Evolutionary conservation across 2,797 vertebrate genomes (phyloP), one percentile per base, ranked within the genome.

Genomic region (Leontopithecus rosalia): DNA sequence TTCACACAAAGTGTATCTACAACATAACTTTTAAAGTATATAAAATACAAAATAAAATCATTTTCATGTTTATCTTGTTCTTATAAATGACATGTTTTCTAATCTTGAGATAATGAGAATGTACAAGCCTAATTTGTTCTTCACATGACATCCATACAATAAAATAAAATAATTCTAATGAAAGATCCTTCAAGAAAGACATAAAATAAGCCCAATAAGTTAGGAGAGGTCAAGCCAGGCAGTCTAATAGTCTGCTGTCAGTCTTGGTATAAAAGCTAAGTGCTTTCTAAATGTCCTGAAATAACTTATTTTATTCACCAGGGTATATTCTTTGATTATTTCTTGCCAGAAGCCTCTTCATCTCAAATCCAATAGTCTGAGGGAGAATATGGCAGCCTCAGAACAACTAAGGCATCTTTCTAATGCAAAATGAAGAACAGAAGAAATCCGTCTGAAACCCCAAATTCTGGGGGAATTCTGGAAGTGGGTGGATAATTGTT

Each of bases 391-490:
- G 36, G 70, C 9, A 55, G 36, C 30, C 43, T 85, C n/a, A 13
- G 30, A 50, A 33, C 26, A 41, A 20, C 3, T 20, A 5, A 9
- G 26, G 33, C 11, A 43, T 28, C 22, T 15, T 52, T 87, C 72
- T 57, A 43, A 48, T 6, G 1, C 5, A 92, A 77, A 83, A 36
- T 1, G 11, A 91, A 89, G 72, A 52, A 61, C 39, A 64, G 33
- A 13, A 39, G 24, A 64, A 64, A 79, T 97, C 24, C 26, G 14
- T 41, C 55, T 72, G 70, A 86, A 94, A 94, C 50, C 92, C 39
- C 20, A 41, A 85, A 61, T 90, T 77, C 82, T 92, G 75, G 73
- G 77, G 82, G 84, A 95, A 94, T 94, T 94, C 64, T 81, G 43
- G 41, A 90, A 17, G 93, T 88, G 76, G 76, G 39, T 24, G 48